Conservation (phyloP, 2,888 invertebrate species). For the Diabrotica balteata region DNA sequence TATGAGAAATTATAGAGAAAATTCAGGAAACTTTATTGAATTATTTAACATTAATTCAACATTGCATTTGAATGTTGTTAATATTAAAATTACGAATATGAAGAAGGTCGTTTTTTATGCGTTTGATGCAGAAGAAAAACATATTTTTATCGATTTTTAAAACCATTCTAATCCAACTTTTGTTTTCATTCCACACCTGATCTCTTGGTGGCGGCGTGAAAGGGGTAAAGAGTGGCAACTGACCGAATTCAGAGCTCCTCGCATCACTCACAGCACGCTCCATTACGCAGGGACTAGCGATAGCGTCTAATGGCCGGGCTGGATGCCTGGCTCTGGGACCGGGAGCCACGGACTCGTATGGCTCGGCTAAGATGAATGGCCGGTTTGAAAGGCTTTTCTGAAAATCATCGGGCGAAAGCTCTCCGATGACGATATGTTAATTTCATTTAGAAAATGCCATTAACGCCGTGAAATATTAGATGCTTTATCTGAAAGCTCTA, state of each 20-base stretch:
- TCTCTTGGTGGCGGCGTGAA: conserved; percentile 2
- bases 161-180: neutral
- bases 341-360: conserved; percentile 26
- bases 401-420: conserved; percentile 54
- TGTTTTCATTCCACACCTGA: conserved; percentile 22
- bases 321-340: conserved; percentile 40
- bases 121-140: too few species aligned
- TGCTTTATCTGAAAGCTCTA: conserved; percentile 26
- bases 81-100: too few species aligned
- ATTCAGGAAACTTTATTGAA: too few species aligned
- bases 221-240: conserved; percentile 5
- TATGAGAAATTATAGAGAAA: too few species aligned
- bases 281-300: conserved; percentile 58
- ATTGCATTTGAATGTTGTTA: too few species aligned
- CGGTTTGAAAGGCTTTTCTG: conserved; percentile 38
- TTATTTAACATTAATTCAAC: too few species aligned
- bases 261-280: conserved; percentile 49
- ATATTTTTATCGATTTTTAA: too few species aligned
- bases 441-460: conserved; percentile 42
- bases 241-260: conserved; percentile 17
- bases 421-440: conserved; percentile 55
- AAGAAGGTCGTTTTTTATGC: too few species aligned
- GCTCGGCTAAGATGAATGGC: conserved; percentile 56
- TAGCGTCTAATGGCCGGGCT: conserved; percentile 59
- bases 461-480: conserved; percentile 34